phyloP scores from a whole-genome alignment of 2,113 vertebrate genomes.

The Ascaphus truei region DNA sequence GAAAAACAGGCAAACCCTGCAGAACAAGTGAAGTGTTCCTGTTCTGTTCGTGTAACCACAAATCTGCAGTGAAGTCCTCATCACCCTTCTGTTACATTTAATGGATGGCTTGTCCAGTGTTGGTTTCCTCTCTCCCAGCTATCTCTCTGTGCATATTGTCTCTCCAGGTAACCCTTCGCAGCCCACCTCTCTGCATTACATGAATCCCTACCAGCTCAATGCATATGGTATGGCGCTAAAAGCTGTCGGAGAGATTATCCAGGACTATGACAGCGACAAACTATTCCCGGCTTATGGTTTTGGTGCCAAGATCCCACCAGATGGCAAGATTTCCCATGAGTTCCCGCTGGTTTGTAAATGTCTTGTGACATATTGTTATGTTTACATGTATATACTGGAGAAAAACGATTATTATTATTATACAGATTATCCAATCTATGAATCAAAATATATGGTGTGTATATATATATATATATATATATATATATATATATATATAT shows the following conservation, averaged over 20 bases:
- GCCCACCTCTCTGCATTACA: conserved; percentile 95
- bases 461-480: too few relatives aligned
- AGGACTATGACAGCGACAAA: conserved; percentile 98
- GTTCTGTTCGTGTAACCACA: too few relatives aligned
- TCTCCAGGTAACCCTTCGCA: conserved; percentile 86
- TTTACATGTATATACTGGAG: not conserved
- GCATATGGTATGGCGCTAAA: conserved; percentile 96
- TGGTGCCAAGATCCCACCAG: conserved; percentile 93
- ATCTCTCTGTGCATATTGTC: conserved; percentile 29
- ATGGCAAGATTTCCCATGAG: conserved; percentile 92
- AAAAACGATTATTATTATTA: too few relatives aligned
- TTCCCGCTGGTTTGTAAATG: conserved; percentile 83
- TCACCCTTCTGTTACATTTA: too few relatives aligned
- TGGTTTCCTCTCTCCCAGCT: too few relatives aligned
- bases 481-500: too few relatives aligned
- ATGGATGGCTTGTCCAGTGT: too few relatives aligned
- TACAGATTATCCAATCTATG: too few relatives aligned
- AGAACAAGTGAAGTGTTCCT: too few relatives aligned
- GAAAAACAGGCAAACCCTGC: too few relatives aligned
- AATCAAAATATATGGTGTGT: too few relatives aligned
- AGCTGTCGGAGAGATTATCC: conserved; percentile 95
- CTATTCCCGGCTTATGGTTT: conserved; percentile 96
- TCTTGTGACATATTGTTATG: conserved; percentile 1
- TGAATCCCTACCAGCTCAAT: conserved; percentile 96
- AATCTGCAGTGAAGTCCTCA: too few relatives aligned